Base-by-base conservation (phyloP, 2,113 vertebrate genomes). In the Pituophis catenifer region DNA sequence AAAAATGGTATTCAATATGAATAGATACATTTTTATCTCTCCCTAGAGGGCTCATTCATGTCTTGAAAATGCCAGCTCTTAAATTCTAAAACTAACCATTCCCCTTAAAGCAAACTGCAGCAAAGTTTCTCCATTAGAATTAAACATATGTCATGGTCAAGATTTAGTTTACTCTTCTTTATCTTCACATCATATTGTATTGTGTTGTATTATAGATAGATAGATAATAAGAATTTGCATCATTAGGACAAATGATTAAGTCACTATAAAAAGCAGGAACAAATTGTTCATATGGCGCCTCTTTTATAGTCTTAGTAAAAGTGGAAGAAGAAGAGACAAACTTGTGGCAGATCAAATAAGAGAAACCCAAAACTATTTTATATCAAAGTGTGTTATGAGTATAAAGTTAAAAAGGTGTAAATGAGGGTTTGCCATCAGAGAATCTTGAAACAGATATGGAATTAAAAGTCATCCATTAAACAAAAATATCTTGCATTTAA, bases 21-120 rank as follows among this genome's bases (percentile, higher is more conserved):
- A 93, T 89, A 94, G 94, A 59, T 3, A 90, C 54, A 11, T 53
- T 94, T 55, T 94, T 94, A 93, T 15, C 0, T 96, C 85, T 91
- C 24, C 3, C 92, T 13, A 88, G 86, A 12, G 50, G 24, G 91
- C 0, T 0, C 65, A 26, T 11, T 92, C 0, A 0, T 5, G 24
- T 89, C 75, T 17, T 89, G 88, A 93, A 81, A 92, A 44, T 70
- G 6, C 1, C 92, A 93, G 3, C 50, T 90, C 90, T 92, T 62
- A 91, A 8, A n/a, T 8, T 90, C 19, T 91, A 50, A 91, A 87
- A 57, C 88, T 59, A 89, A 38, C 90, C 17, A 86, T 7, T 94
- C 88, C 29, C 58, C 50, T 62, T 85, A 92, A 88, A 50, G 6
- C 91, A 89, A 29, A 3, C n/a, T 92, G 90, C 94, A 70, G 65